Conservation (phyloP, 2,797 vertebrate genomes). For the Paramormyrops hopkinsi region DNA sequence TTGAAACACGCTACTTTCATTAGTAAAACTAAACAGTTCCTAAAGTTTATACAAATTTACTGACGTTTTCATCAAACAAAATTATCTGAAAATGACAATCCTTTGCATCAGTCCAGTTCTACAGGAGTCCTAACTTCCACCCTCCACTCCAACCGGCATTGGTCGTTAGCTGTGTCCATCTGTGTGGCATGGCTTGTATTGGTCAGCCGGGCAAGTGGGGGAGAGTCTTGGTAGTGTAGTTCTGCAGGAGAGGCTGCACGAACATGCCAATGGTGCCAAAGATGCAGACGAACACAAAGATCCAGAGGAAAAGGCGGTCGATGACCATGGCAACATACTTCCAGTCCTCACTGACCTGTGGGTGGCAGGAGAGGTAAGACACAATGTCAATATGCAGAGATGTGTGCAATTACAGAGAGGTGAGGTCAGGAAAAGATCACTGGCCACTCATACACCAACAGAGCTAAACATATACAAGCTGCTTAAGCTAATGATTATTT, state of each 20-base stretch:
- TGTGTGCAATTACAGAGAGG: background rate
- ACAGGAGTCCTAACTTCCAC: background rate
- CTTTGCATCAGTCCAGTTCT: conserved; percentile 7
- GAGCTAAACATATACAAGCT: background rate
- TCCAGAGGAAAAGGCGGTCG: conserved; percentile 71
- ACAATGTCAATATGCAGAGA: background rate
- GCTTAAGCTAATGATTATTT: background rate
- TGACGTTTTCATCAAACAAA: conserved; percentile 12
- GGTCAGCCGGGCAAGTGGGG: conserved; percentile 20
- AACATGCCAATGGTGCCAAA: conserved; percentile 71
- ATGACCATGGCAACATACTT: conserved; percentile 76
- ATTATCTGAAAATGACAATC: conserved; percentile 5
- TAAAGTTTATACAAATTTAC: conserved; percentile 6
- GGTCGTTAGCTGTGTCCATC: background rate
- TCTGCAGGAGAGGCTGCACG: conserved; percentile 72
- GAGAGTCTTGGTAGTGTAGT: conserved; percentile 50
- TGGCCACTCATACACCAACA: background rate
- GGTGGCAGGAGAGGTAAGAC: background rate
- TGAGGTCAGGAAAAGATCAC: background rate
- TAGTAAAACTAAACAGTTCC: conserved; percentile 4
- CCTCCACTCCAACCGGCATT: background rate
- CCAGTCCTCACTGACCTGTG: conserved; percentile 71
- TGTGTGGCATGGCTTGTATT: background rate
- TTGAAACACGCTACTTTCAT: conserved; percentile 8
- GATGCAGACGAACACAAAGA: conserved; percentile 69